Base-by-base conservation (phyloP, 2,888 invertebrate species). In the Parnassius glacialis region DNA sequence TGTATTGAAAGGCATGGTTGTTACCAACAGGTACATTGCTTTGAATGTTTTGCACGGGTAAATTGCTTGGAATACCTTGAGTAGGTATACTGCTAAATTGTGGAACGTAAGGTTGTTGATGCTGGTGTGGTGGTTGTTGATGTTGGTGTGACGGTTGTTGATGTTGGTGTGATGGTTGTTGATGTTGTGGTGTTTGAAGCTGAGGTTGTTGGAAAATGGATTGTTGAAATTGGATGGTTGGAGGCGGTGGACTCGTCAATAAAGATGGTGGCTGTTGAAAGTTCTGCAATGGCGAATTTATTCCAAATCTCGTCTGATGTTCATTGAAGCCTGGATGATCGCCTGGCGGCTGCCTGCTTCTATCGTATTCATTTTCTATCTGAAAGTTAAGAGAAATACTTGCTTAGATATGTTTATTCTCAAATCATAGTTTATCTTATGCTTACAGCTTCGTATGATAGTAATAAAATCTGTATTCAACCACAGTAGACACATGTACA, bases 331-430 rank as follows among this genome's bases (percentile, higher is more conserved):
- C 89, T 50, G 87, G 76, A 62, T 87, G 89, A 60, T 84, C 84
- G 68, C 84, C 71, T 41, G 81, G 70, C 47, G 84, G 79, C 69
- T 89, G 89, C 77, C 90, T 83, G 82, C 83, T 85, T 81, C 89
- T 83, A 68, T 91, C 91, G 78, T 81, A 91, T 69, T 91, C 90
- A 86, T 91, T 89, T 75, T 91, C 91, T 79, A 87, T 78, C 91
- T 91, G 89, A 44, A 90, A 87, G 68, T 67, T 79, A 72, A 60
- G 73, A 67, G 75, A 69, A 64, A 56, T 55, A 12, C 60, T 54
- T 63, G 10, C 52, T 55, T 20, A 42, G 41, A 56, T 42, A 54
- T 42, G 44, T 45, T 52, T 52, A n/a, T 53, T 52, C 57, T 52
- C 2, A 16, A 34, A 45, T 48, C 12, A 51, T 20, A 20, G 20